Conservation (phyloP, 2,797 vertebrate genomes). For the Poeciliopsis infans region DNA sequence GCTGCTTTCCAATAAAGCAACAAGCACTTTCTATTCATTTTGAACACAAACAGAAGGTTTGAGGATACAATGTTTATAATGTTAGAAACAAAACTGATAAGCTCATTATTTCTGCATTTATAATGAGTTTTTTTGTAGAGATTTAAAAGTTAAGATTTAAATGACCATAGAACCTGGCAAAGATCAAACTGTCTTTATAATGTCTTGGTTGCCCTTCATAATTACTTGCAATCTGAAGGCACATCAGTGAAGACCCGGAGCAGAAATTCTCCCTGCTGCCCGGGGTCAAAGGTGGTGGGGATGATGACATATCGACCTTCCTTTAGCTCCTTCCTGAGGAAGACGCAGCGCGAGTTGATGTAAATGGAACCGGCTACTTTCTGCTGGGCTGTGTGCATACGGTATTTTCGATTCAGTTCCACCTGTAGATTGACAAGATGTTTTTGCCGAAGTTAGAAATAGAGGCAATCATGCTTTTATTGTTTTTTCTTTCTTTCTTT, state of each 20-base stretch:
- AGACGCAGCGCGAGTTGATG: constrained; percentile 96
- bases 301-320: constrained; percentile 95
- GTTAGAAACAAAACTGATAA: not conserved
- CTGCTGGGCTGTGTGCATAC: constrained; percentile 93
- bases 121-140: not conserved
- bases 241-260: constrained; percentile 95
- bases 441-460: not conserved
- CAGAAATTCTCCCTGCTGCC: constrained; percentile 89
- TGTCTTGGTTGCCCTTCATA: not conserved
- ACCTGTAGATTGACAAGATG: constrained; percentile 77
- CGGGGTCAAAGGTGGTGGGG: constrained; percentile 92
- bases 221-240: constrained; percentile 92
- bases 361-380: constrained; percentile 93
- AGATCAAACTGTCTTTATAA: not conserved
- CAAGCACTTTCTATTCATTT: too few relatives aligned
- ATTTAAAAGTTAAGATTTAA: not conserved
- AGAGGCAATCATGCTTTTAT: not conserved
- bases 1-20: not conserved
- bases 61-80: not conserved
- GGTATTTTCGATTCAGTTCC: constrained; percentile 92
- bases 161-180: not conserved
- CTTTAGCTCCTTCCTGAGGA: constrained; percentile 90
- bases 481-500: not conserved
- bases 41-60: too few relatives aligned
- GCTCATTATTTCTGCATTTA: not conserved